phyloP scores from a whole-genome alignment of 2,888 invertebrate genomes.

The Drosophila robusta region DNA sequence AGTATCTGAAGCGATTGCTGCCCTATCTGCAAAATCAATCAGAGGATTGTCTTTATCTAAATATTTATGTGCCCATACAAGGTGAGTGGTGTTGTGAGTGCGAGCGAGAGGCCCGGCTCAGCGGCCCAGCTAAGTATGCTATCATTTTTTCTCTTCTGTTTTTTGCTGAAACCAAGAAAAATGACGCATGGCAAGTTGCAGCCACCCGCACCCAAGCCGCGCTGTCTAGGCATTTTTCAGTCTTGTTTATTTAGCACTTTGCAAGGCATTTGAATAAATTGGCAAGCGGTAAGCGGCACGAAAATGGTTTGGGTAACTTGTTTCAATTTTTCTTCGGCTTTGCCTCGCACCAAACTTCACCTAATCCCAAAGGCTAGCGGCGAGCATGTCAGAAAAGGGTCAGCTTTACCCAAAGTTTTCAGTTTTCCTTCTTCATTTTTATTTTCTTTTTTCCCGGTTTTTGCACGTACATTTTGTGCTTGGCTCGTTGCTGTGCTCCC shows the following conservation, averaged over 20 bases:
- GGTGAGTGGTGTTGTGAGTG: slow-evolving; percentile 88
- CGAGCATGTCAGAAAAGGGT: slow-evolving; percentile 66
- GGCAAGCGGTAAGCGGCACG: slow-evolving; percentile 59
- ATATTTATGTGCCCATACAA: slow-evolving; percentile 98
- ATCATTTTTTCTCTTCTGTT: slow-evolving; percentile 29
- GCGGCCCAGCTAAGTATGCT: slow-evolving; percentile 43
- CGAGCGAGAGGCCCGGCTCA: slow-evolving; percentile 16
- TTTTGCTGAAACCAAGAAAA: slow-evolving; percentile 62
- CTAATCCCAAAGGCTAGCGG: slow-evolving; percentile 67
- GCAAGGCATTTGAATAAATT: slow-evolving; percentile 82
- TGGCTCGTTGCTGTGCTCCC: slow-evolving; percentile 26
- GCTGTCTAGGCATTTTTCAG: slow-evolving; percentile 59
- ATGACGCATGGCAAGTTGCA: slow-evolving; percentile 54
- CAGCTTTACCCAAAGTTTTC: slow-evolving; percentile 65
- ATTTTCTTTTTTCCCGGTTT: slow-evolving; percentile 14
- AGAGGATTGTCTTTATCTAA: slow-evolving; percentile 98
- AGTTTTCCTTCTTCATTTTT: slow-evolving; percentile 32
- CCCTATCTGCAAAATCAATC: slow-evolving; percentile 96
- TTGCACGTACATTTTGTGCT: slow-evolving; percentile 22
- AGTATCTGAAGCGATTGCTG: slow-evolving; percentile 94
- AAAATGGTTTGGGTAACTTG: slow-evolving; percentile 64
- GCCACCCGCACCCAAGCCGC: not conserved
- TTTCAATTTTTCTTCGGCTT: slow-evolving; percentile 70
- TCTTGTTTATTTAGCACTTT: slow-evolving; percentile 82
- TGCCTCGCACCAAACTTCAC: slow-evolving; percentile 14